Percentiles rank a stretch among this genome's conserved stretches.
phyloP scores from a whole-genome alignment of 2,113 vertebrate species.

The Ictidomys tridecemlineatus region DNA sequence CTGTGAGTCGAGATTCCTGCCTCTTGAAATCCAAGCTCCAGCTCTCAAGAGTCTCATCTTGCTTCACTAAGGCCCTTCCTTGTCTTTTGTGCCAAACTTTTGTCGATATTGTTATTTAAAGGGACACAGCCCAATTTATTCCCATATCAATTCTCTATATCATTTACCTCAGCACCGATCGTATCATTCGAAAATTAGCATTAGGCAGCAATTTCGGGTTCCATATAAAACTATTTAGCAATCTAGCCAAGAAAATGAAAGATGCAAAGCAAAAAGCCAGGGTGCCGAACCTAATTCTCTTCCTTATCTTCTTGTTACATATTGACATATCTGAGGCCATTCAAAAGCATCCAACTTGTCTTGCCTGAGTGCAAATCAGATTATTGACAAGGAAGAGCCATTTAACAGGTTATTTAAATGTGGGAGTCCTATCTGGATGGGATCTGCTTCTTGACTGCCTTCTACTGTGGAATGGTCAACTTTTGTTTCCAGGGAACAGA shows the following conservation, averaged over 20 bases:
- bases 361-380: constrained; percentile 76
- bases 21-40: neutral
- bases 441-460: constrained; percentile 60
- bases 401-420: constrained; percentile 78
- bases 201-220: constrained; percentile 74
- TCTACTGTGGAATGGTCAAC: constrained; percentile 39
- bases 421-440: constrained; percentile 47
- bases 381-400: constrained; percentile 76
- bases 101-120: constrained; percentile 68
- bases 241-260: constrained; percentile 75
- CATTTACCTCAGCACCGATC: constrained; percentile 80
- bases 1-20: neutral
- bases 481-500: neutral
- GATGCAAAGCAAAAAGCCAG: constrained; percentile 51
- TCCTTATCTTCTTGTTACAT: constrained; percentile 81
- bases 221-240: constrained; percentile 77
- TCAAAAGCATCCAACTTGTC: constrained; percentile 78
- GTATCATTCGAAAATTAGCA: constrained; percentile 72
- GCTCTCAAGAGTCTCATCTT: neutral
- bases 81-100: constrained; percentile 52
- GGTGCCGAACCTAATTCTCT: constrained; percentile 77
- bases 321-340: constrained; percentile 78
- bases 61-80: constrained; percentile 31
- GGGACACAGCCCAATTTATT: constrained; percentile 56
- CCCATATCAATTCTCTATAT: constrained; percentile 71